Evolutionary conservation across 2,888 invertebrate species (phyloP).

Genomic region (Dendrolimus pini): DNA sequence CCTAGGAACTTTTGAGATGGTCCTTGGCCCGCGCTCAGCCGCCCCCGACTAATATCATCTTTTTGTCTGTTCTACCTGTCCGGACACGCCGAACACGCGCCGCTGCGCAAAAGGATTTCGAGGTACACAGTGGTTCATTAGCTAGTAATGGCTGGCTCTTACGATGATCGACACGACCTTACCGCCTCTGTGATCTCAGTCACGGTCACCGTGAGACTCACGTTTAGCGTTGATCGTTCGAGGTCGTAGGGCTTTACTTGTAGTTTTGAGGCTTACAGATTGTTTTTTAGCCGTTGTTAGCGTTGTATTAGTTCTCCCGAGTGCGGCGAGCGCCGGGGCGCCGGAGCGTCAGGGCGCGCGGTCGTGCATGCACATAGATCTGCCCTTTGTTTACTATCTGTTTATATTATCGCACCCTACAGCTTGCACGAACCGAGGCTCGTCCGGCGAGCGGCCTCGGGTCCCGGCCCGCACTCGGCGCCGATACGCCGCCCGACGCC

Average conservation of each 20-base stretch:
- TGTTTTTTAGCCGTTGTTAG: slow-evolving; percentile 76
- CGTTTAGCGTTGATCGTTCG: slow-evolving; percentile 67
- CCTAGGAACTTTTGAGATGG: slow-evolving; percentile 94
- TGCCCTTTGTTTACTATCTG: slow-evolving; percentile 72
- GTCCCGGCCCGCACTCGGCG: slow-evolving; percentile 53
- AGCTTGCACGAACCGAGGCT: slow-evolving; percentile 70
- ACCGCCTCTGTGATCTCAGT: slow-evolving; percentile 51
- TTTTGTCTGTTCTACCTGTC: slow-evolving; percentile 83
- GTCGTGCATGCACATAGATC: slow-evolving; percentile 72
- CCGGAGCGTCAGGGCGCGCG: slow-evolving; percentile 48
- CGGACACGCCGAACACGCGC: slow-evolving; percentile 81
- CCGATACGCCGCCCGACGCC: slow-evolving; percentile 43
- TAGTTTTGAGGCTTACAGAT: slow-evolving; percentile 78
- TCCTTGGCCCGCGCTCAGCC: slow-evolving; percentile 82
- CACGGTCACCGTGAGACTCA: slow-evolving; percentile 56
- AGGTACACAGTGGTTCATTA: slow-evolving; percentile 82
- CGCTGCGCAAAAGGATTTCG: slow-evolving; percentile 88
- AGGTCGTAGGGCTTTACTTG: slow-evolving; percentile 77
- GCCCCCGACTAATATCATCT: slow-evolving; percentile 79
- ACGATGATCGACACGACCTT: slow-evolving; percentile 63
- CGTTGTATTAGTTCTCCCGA: slow-evolving; percentile 73
- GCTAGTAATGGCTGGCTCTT: slow-evolving; percentile 71
- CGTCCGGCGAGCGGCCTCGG: slow-evolving; percentile 68
- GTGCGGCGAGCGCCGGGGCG: slow-evolving; percentile 72
- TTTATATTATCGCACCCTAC: slow-evolving; percentile 73